Conservation (phyloP, 2,888 invertebrate genomes). For the Lampropteryx suffumata region DNA sequence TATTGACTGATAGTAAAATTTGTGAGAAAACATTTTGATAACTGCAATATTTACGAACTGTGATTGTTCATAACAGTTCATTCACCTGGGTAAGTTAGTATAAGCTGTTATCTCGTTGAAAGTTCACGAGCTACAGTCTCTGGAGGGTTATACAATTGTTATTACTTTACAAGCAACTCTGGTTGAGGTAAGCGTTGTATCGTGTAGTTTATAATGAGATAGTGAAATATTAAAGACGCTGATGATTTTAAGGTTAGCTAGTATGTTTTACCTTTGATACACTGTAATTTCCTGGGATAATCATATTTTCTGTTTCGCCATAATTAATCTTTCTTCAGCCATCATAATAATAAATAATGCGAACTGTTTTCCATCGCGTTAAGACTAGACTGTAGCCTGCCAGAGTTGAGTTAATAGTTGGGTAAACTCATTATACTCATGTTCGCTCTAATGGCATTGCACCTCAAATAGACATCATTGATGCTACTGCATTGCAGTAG, state of each 20-base stretch:
- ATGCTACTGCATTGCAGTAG: constrained; percentile 27
- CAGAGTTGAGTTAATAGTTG: constrained; percentile 12
- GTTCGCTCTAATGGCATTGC: constrained; percentile 20
- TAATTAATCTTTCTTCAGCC: too few relatives aligned
- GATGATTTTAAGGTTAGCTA: constrained; percentile 1
- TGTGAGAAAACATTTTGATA: too few relatives aligned
- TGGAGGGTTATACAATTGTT: constrained; percentile 21
- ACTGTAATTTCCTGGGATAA: too few relatives aligned
- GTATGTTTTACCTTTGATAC: not conserved
- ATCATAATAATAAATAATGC: too few relatives aligned
- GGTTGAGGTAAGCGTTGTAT: constrained; percentile 9
- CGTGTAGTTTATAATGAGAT: constrained; percentile 12
- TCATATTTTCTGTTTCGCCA: too few relatives aligned
- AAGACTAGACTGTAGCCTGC: constrained; percentile 2
- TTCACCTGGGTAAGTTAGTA: constrained; percentile 27
- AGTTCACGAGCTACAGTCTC: constrained; percentile 24
- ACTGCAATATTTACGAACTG: too few relatives aligned
- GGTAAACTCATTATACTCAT: constrained; percentile 20
- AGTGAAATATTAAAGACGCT: constrained; percentile 1
- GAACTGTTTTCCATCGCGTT: not conserved
- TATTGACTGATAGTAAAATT: too few relatives aligned
- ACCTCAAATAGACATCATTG: constrained; percentile 24
- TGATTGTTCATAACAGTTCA: not conserved
- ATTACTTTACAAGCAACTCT: constrained; percentile 16
- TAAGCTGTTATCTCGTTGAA: constrained; percentile 19